Percentiles rank a stretch among this genome's conserved stretches.
These are phyloP conservation scores for Acanthiza pusilla DNA, from an alignment of 2,797 vertebrate genomes.

Conservation along the genomic window DNA sequence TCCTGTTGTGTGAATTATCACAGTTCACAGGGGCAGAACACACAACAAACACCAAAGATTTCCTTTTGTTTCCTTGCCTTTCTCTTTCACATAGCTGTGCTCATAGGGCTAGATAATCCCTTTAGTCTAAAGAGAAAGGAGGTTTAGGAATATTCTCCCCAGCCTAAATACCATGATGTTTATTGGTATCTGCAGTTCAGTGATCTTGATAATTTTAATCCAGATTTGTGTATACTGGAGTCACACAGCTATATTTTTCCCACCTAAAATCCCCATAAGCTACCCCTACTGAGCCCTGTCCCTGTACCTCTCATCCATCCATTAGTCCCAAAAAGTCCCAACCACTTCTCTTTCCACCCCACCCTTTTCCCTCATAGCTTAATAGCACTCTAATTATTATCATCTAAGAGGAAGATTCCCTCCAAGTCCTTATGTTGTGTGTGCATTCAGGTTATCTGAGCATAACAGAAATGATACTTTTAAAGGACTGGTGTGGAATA, in stretches of 20 bases:
- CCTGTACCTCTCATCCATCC: rapidly evolving
- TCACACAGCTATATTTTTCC: not conserved
- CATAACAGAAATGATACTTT: not conserved
- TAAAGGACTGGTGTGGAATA: not conserved
- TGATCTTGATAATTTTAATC: not conserved
- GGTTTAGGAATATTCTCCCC: not conserved
- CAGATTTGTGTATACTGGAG: not conserved
- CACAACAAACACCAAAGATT: not conserved
- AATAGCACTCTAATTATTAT: not conserved
- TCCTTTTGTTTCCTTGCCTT: not conserved
- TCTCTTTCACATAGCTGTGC: not conserved
- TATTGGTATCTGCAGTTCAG: not conserved
- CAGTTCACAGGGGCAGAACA: rapidly evolving
- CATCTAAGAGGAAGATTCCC: not conserved
- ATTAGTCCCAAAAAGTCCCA: too few species aligned
- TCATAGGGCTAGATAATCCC: not conserved
- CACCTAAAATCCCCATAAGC: rapidly evolving
- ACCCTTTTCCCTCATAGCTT: not conserved
- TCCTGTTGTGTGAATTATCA: not conserved
- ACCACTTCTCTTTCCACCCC: not conserved
- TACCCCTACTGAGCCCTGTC: not conserved
- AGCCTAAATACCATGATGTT: not conserved
- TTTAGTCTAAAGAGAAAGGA: not conserved
- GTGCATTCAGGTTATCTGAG: not conserved
- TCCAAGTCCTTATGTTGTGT: rapidly evolving